Evolutionary conservation across 2,113 vertebrate species (phyloP).

Genomic region (Aix galericulata): DNA sequence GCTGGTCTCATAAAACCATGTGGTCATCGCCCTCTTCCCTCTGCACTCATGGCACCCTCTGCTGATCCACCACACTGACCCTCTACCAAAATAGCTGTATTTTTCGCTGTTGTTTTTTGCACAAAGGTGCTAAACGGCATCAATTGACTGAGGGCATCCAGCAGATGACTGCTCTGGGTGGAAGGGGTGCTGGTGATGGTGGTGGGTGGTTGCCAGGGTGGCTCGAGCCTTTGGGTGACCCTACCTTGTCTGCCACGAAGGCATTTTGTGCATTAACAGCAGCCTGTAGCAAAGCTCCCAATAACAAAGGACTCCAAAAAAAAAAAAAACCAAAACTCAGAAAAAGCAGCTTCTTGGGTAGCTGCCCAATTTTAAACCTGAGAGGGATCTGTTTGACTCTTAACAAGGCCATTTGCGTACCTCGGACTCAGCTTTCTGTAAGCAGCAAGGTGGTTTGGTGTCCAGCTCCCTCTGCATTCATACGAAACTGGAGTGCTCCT

Average conservation of each 20-base stretch:
- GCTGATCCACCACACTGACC: neutral
- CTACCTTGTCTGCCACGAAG: neutral
- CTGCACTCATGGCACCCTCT: accelerated
- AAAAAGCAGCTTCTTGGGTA: neutral
- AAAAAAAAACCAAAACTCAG: neutral
- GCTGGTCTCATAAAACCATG: neutral
- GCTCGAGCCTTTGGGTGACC: neutral
- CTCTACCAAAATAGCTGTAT: neutral
- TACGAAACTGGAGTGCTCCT: neutral
- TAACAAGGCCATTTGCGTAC: neutral
- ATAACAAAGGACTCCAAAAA: neutral
- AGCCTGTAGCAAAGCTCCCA: neutral
- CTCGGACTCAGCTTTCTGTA: neutral
- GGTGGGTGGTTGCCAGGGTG: accelerated
- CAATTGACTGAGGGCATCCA: neutral
- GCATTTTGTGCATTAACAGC: neutral
- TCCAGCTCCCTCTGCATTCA: neutral
- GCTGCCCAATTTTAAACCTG: neutral
- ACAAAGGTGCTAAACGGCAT: neutral
- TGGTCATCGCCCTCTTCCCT: neutral
- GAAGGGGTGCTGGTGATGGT: neutral
- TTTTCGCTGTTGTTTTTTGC: neutral
- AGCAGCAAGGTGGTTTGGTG: neutral
- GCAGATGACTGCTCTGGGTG: neutral
- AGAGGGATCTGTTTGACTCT: neutral